These are phyloP conservation scores for Amphimedon queenslandica DNA, from an alignment of 37 sponge, comb jelly and placozoan species.

Conservation along the genomic window DNA sequence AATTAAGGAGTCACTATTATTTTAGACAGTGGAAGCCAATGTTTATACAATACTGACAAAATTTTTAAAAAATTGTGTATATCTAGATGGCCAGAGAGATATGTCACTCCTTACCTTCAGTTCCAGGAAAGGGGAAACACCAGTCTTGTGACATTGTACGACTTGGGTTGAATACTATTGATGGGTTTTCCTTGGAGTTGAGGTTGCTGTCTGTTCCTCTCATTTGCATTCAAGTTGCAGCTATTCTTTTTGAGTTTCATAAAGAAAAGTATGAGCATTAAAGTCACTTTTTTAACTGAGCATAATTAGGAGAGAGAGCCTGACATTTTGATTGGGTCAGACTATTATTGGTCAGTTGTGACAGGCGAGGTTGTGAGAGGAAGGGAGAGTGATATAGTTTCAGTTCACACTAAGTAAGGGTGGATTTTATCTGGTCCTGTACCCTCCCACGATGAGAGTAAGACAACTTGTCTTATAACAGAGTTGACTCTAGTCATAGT, in stretches of 20 bases:
- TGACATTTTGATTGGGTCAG: too few species aligned
- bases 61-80: too few species aligned
- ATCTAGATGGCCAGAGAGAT: background rate
- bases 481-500: too few species aligned
- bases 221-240: background rate
- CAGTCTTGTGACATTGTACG: background rate
- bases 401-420: conserved; percentile 16
- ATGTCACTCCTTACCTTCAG: conserved; percentile 22
- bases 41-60: conserved; percentile 25
- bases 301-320: background rate
- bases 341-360: conserved; percentile 16
- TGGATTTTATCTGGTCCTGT: conserved; percentile 25
- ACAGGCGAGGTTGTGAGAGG: conserved; percentile 10
- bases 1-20: background rate
- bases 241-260: background rate
- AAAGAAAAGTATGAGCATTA: background rate
- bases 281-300: background rate
- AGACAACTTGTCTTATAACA: background rate
- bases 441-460: background rate
- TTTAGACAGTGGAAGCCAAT: conserved; percentile 13
- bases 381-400: conserved; percentile 7
- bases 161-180: background rate
- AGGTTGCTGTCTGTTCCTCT: background rate
- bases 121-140: background rate
- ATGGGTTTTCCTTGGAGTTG: background rate